Percentiles rank a stretch among this genome's conserved stretches.
These are phyloP conservation scores for Pygmarrhopalites habei DNA, from an alignment of 1,140 invertebrate species.

Conservation along the genomic window DNA sequence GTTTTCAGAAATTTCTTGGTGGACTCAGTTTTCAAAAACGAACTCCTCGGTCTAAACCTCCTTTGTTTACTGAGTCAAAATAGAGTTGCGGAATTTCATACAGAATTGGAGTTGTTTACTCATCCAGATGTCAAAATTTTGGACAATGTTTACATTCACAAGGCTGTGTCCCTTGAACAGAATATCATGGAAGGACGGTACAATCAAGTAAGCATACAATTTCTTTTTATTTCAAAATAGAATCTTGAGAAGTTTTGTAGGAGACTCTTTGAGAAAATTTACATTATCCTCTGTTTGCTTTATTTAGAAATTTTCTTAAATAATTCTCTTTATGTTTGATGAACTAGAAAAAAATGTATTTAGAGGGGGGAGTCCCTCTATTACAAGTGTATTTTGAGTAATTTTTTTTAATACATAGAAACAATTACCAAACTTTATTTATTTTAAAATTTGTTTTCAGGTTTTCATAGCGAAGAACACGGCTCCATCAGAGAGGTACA, in stretches of 20 bases:
- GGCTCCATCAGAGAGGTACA: constrained; percentile 93
- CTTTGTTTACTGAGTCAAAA: constrained; percentile 94
- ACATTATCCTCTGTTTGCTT: neutral
- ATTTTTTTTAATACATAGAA: too few species aligned
- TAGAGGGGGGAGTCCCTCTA: too few species aligned
- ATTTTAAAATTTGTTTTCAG: too few species aligned
- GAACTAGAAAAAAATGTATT: constrained; percentile 3
- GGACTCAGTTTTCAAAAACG: constrained; percentile 91
- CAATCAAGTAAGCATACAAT: constrained; percentile 86
- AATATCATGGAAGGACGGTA: constrained; percentile 99
- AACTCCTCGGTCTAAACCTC: constrained; percentile 89
- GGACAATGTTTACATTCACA: constrained; percentile 87
- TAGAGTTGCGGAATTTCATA: constrained; percentile 96
- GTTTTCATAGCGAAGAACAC: constrained; percentile 82
- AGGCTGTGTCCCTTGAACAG: constrained; percentile 92
- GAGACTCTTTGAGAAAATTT: neutral
- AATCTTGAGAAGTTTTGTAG: neutral
- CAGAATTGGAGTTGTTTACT: constrained; percentile 90
- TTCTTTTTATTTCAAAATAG: neutral
- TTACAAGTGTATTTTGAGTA: too few species aligned
- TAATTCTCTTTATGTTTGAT: constrained; percentile 13
- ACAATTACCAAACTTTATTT: too few species aligned
- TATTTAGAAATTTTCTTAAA: too few species aligned
- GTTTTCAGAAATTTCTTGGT: constrained; percentile 63
- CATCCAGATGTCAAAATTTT: constrained; percentile 61